phyloP scores from a whole-genome alignment of 1,140 invertebrate species.

The Nixonia krombeini region DNA sequence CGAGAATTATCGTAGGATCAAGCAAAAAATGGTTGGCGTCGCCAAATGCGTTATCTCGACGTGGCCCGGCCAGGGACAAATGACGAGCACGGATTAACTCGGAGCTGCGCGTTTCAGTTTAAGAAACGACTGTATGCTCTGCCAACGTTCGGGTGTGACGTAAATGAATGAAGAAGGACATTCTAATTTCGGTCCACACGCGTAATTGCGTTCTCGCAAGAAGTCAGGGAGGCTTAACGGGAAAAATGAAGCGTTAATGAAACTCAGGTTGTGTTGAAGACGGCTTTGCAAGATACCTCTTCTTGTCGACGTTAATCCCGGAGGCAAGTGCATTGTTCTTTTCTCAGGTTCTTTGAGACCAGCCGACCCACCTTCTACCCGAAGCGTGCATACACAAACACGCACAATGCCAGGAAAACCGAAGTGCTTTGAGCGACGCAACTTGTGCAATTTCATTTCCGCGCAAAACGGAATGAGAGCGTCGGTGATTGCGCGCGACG shows the following conservation, averaged over 20 bases:
- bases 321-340: conserved; percentile 10
- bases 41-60: too few relatives aligned
- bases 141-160: too few relatives aligned
- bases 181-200: conserved; percentile 11
- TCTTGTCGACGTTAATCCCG: conserved; percentile 18
- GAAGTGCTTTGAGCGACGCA: too few relatives aligned
- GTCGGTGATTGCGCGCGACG: too few relatives aligned
- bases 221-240: neutral
- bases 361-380: conserved; percentile 1
- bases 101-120: too few relatives aligned
- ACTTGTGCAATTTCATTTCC: too few relatives aligned
- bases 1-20: neutral
- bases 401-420: too few relatives aligned
- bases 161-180: conserved; percentile 1
- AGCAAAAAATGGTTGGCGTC: too few relatives aligned
- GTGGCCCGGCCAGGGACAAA: too few relatives aligned
- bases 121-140: too few relatives aligned
- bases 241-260: conserved; percentile 16
- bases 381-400: conserved; percentile 10
- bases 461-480: too few relatives aligned
- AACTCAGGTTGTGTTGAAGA: conserved; percentile 22
- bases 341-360: conserved; percentile 3
- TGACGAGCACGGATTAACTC: too few relatives aligned
- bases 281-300: conserved; percentile 19
- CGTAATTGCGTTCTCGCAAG: conserved; percentile 24